These are phyloP conservation scores for Caenorhabditis sulstoni DNA, from an alignment of 2,888 invertebrate species.

Conservation along the genomic window DNA sequence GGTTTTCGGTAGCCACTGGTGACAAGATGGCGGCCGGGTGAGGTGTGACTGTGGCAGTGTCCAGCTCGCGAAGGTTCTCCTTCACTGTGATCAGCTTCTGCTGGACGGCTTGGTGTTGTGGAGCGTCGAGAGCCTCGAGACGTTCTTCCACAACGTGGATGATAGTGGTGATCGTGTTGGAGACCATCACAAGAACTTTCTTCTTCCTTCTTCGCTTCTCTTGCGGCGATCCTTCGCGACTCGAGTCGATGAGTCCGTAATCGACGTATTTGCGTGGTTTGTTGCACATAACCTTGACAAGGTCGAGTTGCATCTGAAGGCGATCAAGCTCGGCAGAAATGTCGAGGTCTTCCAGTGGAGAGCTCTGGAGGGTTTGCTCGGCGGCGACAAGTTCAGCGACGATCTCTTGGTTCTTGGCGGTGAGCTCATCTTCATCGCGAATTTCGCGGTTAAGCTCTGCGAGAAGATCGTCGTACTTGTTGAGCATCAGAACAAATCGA, in stretches of 20 bases:
- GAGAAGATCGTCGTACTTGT: slow-evolving; percentile 55
- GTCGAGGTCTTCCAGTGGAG: slow-evolving; percentile 59
- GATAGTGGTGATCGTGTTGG: slow-evolving; percentile 77
- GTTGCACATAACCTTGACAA: slow-evolving; percentile 68
- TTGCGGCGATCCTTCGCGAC: slow-evolving; percentile 64
- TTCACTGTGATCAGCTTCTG: slow-evolving; percentile 64
- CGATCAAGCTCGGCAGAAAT: slow-evolving; percentile 67
- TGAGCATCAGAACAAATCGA: slow-evolving; percentile 45
- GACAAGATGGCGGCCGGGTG: slow-evolving; percentile 46
- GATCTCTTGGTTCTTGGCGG: slow-evolving; percentile 65
- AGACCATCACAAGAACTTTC: slow-evolving; percentile 74
- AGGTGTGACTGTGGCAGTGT: slow-evolving; percentile 50
- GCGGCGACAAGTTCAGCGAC: slow-evolving; percentile 57
- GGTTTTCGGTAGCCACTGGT: slow-evolving; percentile 44
- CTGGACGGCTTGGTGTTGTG: slow-evolving; percentile 56
- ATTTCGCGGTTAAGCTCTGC: slow-evolving; percentile 56
- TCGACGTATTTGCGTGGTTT: slow-evolving; percentile 70
- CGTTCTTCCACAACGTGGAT: slow-evolving; percentile 76
- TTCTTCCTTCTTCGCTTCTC: slow-evolving; percentile 61
- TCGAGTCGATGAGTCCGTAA: slow-evolving; percentile 65
- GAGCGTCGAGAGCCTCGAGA: slow-evolving; percentile 60
- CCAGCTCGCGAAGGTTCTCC: slow-evolving; percentile 60
- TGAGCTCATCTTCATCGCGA: slow-evolving; percentile 65
- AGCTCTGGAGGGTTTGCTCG: slow-evolving; percentile 62
- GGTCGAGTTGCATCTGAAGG: slow-evolving; percentile 71